Evolutionary conservation across 2,797 vertebrate species (phyloP), one percentile per base, ranked within the genome.

Genomic region (Scleropages formosus): DNA sequence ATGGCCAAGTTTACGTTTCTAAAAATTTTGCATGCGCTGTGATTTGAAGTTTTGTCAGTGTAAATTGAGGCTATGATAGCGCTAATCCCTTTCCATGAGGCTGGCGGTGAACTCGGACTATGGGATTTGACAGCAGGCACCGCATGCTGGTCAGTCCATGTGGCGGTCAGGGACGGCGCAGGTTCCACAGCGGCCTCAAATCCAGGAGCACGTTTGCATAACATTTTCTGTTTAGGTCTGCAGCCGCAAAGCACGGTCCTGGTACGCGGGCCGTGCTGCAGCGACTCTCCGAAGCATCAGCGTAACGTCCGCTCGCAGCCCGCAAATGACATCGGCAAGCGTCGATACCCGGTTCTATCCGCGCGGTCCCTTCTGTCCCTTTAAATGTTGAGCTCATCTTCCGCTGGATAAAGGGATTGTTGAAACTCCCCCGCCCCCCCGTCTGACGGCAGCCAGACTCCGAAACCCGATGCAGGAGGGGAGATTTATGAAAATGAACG

Each of bases 401-500:
- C 18, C 26, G 18, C 56, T 72, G 9, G n/a, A 27, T 22, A 47
- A 53, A 60, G 70, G 53, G 39, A 56, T 20, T 20, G 70, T 56
- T 71, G 49, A n/a, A 39, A 24, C 26, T 44, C 9, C n/a, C 53
- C 22, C 82, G 79, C 82, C 31, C 80, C 80, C 3, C 59, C 24
- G 8, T 61, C 60, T 75, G 68, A 47, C 66, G 49, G 65, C 24
- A 71, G 75, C 75, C 67, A 89, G 88, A 89, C 89, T 87, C 89
- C 90, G 89, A 87, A 89, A 91, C 90, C 89, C 90, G 93, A 92
- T 92, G 92, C 92, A 93, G 88, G 85, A 88, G 85, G 87, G 85
- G 87, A 90, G 89, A 92, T 93, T 93, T 93, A 93, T 93, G 91
- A 91, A 89, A 89, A 90, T 90, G 89, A 89, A 87, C 88, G 88